These are phyloP conservation scores for Metellina segmentata DNA, from an alignment of 2,888 invertebrate genomes.

Conservation along the genomic window DNA sequence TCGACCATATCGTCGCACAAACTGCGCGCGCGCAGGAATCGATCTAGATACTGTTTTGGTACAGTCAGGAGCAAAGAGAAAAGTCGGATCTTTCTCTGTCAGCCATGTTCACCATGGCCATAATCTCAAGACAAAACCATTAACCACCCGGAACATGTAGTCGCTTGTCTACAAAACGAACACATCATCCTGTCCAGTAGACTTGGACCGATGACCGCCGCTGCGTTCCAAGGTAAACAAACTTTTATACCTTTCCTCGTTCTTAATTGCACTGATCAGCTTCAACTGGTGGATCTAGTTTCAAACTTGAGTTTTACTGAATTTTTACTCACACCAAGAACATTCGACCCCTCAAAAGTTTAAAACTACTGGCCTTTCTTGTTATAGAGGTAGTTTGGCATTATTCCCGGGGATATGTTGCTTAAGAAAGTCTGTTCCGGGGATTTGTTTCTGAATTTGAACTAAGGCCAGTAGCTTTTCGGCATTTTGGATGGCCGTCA, in stretches of 20 bases:
- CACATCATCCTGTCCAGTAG: background rate
- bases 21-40: conserved; percentile 62
- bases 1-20: conserved; percentile 40
- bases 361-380: too few species aligned
- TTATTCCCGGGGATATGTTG: too few species aligned
- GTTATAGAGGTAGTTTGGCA: too few species aligned
- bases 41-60: conserved; percentile 65
- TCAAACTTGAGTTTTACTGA: background rate
- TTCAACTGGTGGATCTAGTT: background rate
- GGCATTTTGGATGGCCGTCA: too few species aligned
- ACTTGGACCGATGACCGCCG: background rate
- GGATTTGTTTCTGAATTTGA: too few species aligned
- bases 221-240: conserved; percentile 1
- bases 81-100: conserved; percentile 57
- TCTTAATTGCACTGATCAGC: too few species aligned
- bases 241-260: background rate
- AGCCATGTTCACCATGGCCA: conserved; percentile 68
- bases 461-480: too few species aligned
- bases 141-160: background rate
- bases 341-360: too few species aligned
- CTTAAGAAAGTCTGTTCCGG: too few species aligned
- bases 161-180: background rate
- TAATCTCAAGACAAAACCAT: background rate
- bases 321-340: background rate
- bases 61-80: conserved; percentile 52